Evolutionary conservation across 2,113 vertebrate genomes (phyloP).

Genomic region (Stegastes partitus): DNA sequence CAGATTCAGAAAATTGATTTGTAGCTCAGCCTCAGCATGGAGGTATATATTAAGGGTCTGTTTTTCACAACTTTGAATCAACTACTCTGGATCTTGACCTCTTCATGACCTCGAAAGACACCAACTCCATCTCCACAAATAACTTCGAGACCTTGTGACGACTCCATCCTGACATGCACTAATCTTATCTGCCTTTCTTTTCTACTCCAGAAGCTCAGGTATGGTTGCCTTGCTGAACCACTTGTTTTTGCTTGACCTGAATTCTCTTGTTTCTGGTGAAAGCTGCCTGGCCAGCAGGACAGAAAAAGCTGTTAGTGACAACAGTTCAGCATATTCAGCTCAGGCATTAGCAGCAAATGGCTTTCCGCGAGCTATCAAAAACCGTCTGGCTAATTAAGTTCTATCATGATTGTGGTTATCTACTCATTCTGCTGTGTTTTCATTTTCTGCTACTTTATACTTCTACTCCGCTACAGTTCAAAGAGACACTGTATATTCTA

Average conservation of each 20-base stretch:
- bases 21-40: not conserved
- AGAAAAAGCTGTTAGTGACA: constrained; percentile 20
- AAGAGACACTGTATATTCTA: too few relatives aligned
- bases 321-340: constrained; percentile 35
- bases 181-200: constrained; percentile 31
- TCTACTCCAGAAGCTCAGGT: constrained; percentile 14
- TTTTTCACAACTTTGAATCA: not conserved
- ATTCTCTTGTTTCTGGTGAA: constrained; percentile 26
- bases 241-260: constrained; percentile 42
- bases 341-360: constrained; percentile 35
- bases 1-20: not conserved
- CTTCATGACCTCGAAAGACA: constrained; percentile 18
- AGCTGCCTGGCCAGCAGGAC: not conserved
- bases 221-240: constrained; percentile 1
- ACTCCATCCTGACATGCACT: constrained; percentile 14
- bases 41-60: not conserved
- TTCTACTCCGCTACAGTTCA: too few relatives aligned
- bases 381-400: constrained; percentile 40
- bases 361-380: constrained; percentile 37
- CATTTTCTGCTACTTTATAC: too few relatives aligned
- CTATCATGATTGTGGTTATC: constrained; percentile 23
- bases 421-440: constrained; percentile 7
- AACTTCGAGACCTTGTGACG: constrained; percentile 22
- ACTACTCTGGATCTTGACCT: constrained; percentile 12
- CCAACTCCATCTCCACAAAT: constrained; percentile 8